Base-by-base conservation (phyloP, 1,140 invertebrate species). In the Danaus melanippus region DNA sequence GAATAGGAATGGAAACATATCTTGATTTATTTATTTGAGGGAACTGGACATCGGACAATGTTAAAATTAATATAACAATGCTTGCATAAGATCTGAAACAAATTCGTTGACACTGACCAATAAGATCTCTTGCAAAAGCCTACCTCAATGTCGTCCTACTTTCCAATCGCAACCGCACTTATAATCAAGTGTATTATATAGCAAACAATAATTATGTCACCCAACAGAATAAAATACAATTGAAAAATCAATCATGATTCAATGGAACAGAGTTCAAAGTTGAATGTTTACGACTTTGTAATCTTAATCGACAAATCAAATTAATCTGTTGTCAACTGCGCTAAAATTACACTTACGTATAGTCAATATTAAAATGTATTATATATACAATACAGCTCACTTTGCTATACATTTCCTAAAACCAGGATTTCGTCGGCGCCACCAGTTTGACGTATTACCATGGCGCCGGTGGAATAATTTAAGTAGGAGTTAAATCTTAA, bases 121-220 rank as follows among this genome's bases (percentile, higher is more conserved):
- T 63, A 71, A 63, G 62, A 74, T 70, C 67, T 64, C 66, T 80
- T 82, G 74, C 77, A 82, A 79, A 74, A 82, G 79, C 74, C 77
- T 75, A 76, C 74, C 71, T 84, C 81, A 84, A 84, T 84, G 79
- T 76, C 74, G 81, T 69, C 79, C 81, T 73, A 84, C 81, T 84
- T 84, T 84, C 74, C 72, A 78, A 69, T 67, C 58, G 71, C 67
- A 74, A 68, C 67, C 71, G 56, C 61, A 70, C 72, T 62, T 67
- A 71, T 67, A 72, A 77, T 73, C 66, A 73, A 79, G 64, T 77
- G 67, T 67, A 79, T 75, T 74, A 73, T 74, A 70, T 62, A 74
- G 58, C 67, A 69, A 70, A 76, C 64, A 70, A 72, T 67, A 74
- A 76, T 75, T 80, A 78, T 76, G 70, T 75, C 71, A 75, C 60